A percentile compares a stretch with the other conserved stretches of the same genome.
These are phyloP conservation scores for Channa maculata DNA, from an alignment of 2,113 vertebrate genomes.

Conservation along the genomic window DNA sequence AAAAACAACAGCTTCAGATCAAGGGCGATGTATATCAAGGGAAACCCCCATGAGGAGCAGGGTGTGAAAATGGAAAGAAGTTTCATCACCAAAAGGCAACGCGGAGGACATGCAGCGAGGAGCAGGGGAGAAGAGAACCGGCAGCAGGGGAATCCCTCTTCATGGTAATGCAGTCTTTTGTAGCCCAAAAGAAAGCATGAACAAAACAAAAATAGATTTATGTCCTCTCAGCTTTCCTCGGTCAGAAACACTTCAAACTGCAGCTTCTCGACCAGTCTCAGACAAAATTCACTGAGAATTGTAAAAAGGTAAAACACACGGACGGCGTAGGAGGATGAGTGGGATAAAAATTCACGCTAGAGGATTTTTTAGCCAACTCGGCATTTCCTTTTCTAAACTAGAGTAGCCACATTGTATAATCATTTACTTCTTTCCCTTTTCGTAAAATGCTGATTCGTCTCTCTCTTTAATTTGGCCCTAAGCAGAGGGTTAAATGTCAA, in stretches of 20 bases:
- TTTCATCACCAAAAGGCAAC: slow-evolving; percentile 84
- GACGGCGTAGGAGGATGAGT: slow-evolving; percentile 91
- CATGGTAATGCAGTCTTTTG: slow-evolving; percentile 92
- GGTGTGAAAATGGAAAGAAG: slow-evolving; percentile 76
- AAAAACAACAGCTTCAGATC: slow-evolving; percentile 38
- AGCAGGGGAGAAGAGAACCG: slow-evolving; percentile 80
- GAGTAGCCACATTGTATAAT: slow-evolving; percentile 87
- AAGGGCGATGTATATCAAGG: slow-evolving; percentile 49
- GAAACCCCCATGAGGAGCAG: slow-evolving; percentile 52
- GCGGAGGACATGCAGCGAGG: slow-evolving; percentile 82
- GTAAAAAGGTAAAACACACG: slow-evolving; percentile 83
- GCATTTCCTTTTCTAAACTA: slow-evolving; percentile 81
- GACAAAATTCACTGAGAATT: slow-evolving; percentile 74
- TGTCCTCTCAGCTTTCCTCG: slow-evolving; percentile 84
- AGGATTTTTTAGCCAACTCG: slow-evolving; percentile 88
- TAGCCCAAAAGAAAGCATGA: slow-evolving; percentile 80
- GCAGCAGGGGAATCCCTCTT: slow-evolving; percentile 88
- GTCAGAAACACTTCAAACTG: slow-evolving; percentile 90
- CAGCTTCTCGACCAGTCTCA: slow-evolving; percentile 83
- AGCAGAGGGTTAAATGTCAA: slow-evolving; percentile 73
- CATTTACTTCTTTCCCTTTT: slow-evolving; percentile 92
- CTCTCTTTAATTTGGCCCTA: slow-evolving; percentile 66
- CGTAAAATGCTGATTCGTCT: slow-evolving; percentile 89
- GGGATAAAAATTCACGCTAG: slow-evolving; percentile 87
- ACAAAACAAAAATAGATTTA: slow-evolving; percentile 86